These are phyloP conservation scores for Pectinophora gossypiella DNA, from an alignment of 1,140 invertebrate genomes.

Conservation along the genomic window DNA sequence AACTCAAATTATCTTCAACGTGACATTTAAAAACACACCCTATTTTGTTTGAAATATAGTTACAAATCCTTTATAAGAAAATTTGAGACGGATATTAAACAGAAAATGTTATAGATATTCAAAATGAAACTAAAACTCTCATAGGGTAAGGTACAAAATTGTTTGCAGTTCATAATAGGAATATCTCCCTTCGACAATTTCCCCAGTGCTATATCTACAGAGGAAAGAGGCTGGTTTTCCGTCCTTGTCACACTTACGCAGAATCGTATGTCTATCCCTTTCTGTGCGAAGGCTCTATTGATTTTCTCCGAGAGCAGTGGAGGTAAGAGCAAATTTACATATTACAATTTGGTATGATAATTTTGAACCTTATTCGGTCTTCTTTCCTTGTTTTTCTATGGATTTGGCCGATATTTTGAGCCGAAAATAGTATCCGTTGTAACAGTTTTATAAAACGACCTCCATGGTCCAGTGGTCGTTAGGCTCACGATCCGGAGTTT, in stretches of 20 bases:
- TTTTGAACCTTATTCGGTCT: not conserved
- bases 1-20: too few relatives aligned
- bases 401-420: too few relatives aligned
- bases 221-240: conserved; percentile 22
- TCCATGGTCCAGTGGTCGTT: too few relatives aligned
- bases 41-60: too few relatives aligned
- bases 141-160: not conserved
- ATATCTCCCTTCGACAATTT: conserved; percentile 21
- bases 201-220: conserved; percentile 26
- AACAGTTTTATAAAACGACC: too few relatives aligned
- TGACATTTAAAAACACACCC: too few relatives aligned
- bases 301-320: conserved; percentile 39
- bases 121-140: conserved; percentile 12
- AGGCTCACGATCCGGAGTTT: too few relatives aligned
- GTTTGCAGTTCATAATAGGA: not conserved
- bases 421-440: too few relatives aligned
- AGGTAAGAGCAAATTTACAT: conserved; percentile 43
- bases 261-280: conserved; percentile 17
- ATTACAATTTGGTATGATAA: conserved; percentile 31
- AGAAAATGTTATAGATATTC: not conserved
- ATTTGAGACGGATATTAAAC: not conserved
- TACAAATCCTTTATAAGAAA: not conserved
- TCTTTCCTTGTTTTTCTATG: too few relatives aligned
- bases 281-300: conserved; percentile 41
- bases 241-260: not conserved